Evolutionary conservation across 2,113 vertebrate species (phyloP).

Genomic region (Pholis gunnellus): DNA sequence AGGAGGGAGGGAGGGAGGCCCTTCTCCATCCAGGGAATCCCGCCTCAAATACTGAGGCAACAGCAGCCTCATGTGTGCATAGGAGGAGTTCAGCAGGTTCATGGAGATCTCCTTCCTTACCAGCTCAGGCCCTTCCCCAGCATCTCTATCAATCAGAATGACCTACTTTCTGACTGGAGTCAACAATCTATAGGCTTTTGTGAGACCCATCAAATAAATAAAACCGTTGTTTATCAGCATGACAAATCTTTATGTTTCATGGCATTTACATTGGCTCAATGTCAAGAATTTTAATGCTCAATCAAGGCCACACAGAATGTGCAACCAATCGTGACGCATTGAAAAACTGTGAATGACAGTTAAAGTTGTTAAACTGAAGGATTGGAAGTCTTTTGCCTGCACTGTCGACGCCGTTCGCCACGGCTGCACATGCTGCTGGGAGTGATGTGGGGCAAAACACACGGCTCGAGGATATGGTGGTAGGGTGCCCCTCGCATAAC

Average conservation of each 20-base stretch:
- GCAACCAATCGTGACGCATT: neutral
- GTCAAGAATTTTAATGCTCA: constrained; percentile 46
- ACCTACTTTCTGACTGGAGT: constrained; percentile 56
- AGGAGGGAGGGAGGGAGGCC: constrained; percentile 26
- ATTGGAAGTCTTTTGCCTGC: neutral
- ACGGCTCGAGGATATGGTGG: neutral
- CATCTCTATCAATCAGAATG: constrained; percentile 52
- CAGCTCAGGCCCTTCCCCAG: constrained; percentile 38
- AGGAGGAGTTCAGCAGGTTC: constrained; percentile 69
- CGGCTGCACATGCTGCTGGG: neutral
- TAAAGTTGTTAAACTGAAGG: neutral
- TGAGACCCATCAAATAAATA: constrained; percentile 27
- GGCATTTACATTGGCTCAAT: constrained; percentile 14
- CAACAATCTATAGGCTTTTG: constrained; percentile 48
- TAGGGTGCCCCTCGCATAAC: constrained; percentile 35
- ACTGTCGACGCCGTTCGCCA: neutral
- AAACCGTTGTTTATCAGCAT: constrained; percentile 23
- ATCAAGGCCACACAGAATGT: constrained; percentile 34
- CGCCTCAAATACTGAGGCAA: constrained; percentile 55
- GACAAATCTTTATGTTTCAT: constrained; percentile 16
- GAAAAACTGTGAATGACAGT: neutral
- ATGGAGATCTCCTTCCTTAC: constrained; percentile 55
- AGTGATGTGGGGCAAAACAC: constrained; percentile 12
- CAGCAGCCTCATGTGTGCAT: constrained; percentile 52
- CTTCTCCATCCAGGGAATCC: constrained; percentile 61